Evolutionary conservation across 2,113 vertebrate genomes (phyloP), one percentile per base, ranked within the genome.

Genomic region (Elaphurus davidianus): DNA sequence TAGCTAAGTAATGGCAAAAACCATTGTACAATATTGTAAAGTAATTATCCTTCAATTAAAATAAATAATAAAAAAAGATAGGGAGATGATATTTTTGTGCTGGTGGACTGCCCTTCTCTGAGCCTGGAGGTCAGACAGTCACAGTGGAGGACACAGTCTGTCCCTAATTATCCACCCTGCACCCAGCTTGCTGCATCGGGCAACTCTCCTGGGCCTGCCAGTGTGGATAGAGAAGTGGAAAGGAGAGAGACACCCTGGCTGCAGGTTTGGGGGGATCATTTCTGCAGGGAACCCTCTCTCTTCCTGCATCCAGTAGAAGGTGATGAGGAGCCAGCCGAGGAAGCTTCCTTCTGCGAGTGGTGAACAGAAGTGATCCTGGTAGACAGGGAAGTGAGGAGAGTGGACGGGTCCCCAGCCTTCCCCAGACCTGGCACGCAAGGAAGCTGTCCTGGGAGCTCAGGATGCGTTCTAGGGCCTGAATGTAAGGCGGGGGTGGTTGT

Each of bases 161-260:
- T 17, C 87, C 96, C 54, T 55, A 6, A 2, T 0, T 0, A 36
- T 55, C 33, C 0, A 0, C 95, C 94, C 36, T 57, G 89, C 2
- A 8, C 83, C 67, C 62, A n/a, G 0, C 93, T 87, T 94, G 84
- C 83, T 40, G 85, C 47, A 12, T 27, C 1, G 3, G 64, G 50
- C 6, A 25, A 71, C 89, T 95, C 96, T 95, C 85, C 84, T 23
- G 86, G 95, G 36, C 40, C 8, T 1, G 13, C 91, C 78, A 30
- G 92, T 94, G 86, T 86, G 54, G 30, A 13, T 30, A 10, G 71
- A 93, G 86, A 82, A 43, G 28, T 40, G 45, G 90, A 50, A 62
- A 83, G 57, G 90, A 15, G 50, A 92, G 94, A 82, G 95, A 74
- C 95, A 52, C 97, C 94, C 59, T 78, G 90, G 97, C 94, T 88